A percentile compares a stretch with the other conserved stretches of the same genome.
Conservation (phyloP, 2,113 vertebrate species). For the Scortum barcoo region DNA sequence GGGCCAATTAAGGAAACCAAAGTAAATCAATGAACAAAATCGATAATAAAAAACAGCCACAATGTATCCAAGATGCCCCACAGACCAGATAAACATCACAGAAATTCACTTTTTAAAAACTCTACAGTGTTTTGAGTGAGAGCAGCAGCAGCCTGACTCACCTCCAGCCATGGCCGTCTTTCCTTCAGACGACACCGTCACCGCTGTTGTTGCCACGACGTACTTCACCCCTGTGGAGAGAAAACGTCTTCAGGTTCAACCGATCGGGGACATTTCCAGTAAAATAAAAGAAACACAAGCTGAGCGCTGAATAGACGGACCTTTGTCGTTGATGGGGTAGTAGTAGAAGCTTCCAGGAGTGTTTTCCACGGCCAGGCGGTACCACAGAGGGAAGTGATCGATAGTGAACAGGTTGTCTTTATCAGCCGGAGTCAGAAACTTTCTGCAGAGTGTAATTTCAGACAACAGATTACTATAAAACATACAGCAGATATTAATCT, state of each 20-base stretch:
- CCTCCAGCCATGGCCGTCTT: constrained; percentile 82
- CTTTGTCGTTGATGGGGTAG: constrained; percentile 86
- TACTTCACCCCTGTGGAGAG: constrained; percentile 71
- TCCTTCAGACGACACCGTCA: constrained; percentile 74
- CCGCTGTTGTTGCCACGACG: constrained; percentile 75
- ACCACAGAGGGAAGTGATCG: constrained; percentile 96
- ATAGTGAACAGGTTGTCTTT: constrained; percentile 92
- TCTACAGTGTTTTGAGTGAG: neutral
- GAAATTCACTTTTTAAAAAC: neutral
- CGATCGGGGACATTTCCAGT: neutral
- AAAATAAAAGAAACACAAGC: fast-evolving
- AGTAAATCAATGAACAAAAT: neutral
- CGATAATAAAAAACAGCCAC: neutral
- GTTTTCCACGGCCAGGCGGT: constrained; percentile 91
- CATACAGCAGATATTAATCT: no score
- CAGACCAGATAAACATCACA: neutral
- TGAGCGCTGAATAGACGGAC: constrained; percentile 11
- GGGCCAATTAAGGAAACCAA: neutral
- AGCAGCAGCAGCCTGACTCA: constrained; percentile 50
- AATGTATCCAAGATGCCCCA: neutral
- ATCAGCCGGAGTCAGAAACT: constrained; percentile 88
- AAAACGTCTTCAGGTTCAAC: neutral
- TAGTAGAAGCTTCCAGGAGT: constrained; percentile 91
- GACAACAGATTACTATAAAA: neutral
- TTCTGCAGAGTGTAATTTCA: constrained; percentile 76